phyloP scores from a whole-genome alignment of 2,113 vertebrate genomes.

The Microcebus tavaratra region DNA sequence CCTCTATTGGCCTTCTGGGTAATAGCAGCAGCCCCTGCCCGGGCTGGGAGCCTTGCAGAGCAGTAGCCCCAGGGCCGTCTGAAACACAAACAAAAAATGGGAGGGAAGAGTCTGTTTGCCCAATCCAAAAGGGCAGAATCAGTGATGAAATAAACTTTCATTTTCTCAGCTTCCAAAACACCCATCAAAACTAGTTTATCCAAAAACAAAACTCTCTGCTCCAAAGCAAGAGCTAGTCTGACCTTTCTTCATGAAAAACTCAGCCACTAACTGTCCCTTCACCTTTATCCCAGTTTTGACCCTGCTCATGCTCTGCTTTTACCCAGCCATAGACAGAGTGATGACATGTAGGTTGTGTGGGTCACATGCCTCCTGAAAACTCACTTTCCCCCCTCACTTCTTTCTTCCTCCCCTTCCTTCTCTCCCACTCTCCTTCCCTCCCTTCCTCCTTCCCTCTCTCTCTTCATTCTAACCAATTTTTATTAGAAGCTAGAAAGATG shows the following conservation, averaged over 20 bases:
- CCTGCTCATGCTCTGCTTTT: neutral
- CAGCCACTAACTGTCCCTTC: neutral
- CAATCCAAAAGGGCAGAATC: slow-evolving; percentile 70
- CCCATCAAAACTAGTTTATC: slow-evolving; percentile 60
- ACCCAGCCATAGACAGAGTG: neutral
- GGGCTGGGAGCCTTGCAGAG: neutral
- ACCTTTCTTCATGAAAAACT: slow-evolving; percentile 20
- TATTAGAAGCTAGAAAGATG: neutral
- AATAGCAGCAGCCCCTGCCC: slow-evolving; percentile 10
- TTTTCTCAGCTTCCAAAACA: slow-evolving; percentile 72
- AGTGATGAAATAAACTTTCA: slow-evolving; percentile 58
- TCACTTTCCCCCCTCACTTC: neutral
- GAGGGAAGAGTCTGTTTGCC: slow-evolving; percentile 58
- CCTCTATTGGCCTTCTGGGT: slow-evolving; percentile 68
- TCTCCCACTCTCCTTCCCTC: no score
- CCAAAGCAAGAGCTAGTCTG: neutral
- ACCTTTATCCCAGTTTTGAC: neutral
- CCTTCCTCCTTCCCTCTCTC: neutral
- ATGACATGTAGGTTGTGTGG: rapidly evolving
- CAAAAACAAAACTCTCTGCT: slow-evolving; percentile 54
- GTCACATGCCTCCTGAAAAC: neutral
- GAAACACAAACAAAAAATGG: slow-evolving; percentile 13
- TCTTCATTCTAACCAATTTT: neutral
- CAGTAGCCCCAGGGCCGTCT: neutral
- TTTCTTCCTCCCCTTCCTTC: no score